Percentiles rank a stretch among this genome's conserved stretches.
Conservation (phyloP, 2,797 vertebrate genomes). For the Synanceia verrucosa region DNA sequence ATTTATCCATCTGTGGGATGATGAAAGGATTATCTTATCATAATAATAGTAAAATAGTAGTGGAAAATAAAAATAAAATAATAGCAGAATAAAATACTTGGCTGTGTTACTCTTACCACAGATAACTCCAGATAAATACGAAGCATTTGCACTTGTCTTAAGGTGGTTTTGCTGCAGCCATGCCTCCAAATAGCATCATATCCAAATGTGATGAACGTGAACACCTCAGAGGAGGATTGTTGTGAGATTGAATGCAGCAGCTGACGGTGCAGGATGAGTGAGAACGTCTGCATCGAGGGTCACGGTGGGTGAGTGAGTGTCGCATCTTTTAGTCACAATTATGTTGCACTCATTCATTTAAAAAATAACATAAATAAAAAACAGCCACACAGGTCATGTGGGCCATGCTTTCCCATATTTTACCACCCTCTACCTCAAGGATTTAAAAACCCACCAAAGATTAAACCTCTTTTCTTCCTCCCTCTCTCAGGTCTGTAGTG, state of each 20-base stretch:
- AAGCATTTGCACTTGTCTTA: too few relatives aligned
- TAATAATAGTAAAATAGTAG: too few relatives aligned
- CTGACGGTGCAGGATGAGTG: constrained; percentile 38
- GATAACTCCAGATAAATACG: not conserved
- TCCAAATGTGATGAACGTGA: not conserved
- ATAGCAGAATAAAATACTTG: not conserved
- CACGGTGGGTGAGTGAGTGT: constrained; percentile 31
- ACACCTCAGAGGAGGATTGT: not conserved
- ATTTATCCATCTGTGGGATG: too few relatives aligned
- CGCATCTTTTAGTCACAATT: not conserved
- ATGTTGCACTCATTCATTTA: constrained; percentile 15
- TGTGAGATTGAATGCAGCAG: constrained; percentile 20
- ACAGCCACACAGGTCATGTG: constrained; percentile 4
- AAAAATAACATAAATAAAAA: not conserved
- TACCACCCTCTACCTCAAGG: constrained; percentile 44
- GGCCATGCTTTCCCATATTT: constrained; percentile 8
- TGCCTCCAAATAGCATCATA: not conserved
- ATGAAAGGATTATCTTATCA: too few relatives aligned
- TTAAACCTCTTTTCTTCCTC: constrained; percentile 49
- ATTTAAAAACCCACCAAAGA: constrained; percentile 57
- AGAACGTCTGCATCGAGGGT: constrained; percentile 47
- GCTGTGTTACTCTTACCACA: not conserved
- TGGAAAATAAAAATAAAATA: not conserved
- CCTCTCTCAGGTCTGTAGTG: constrained; percentile 50
- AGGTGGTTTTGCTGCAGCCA: not conserved